Base-by-base conservation (phyloP, 1,140 invertebrate species). In the Brachionus rubens region DNA sequence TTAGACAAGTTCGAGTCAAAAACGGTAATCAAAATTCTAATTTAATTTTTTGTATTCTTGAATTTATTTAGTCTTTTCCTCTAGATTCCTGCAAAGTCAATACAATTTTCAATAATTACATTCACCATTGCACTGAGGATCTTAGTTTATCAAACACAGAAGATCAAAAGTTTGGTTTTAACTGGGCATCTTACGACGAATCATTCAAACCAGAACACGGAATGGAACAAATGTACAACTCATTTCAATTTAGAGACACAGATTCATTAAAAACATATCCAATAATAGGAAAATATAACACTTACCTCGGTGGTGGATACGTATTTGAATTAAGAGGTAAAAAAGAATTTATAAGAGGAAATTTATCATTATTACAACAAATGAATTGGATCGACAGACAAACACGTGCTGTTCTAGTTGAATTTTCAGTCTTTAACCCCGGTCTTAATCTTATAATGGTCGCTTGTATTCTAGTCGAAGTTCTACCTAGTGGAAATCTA, bases 391-490 rank as follows among this genome's bases (percentile, higher is more conserved):
- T 88, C 16, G 88, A 88, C 77, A 78, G 81, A 67, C 80, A 84
- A 52, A 88, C 88, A 0, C 78, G 88, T 76, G 88, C 87, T 5
- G 82, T 89, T 10, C 86, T 88, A 76, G 81, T 87, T 4, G 87
- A 89, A 78, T 87, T 88, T 78, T 87, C 87, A 3, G 82, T 85
- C 10, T 89, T 88, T 79, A 89, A 89, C 79, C 84, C 87, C 0
- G 84, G 87, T 47, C 80, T 84, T 16, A 86, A 88, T 76, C 79
- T 88, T 19, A 88, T 88, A 77, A 83, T 82, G 7, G 82, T 87
- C 0, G 81, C 81, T 7, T 85, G 83, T 12, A 81, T 88, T n/a
- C 77, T 87, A 14, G 82, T 83, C 3, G 88, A 88, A 79, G 86
- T 87, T 78, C 75, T 84, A 28, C 83, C 85, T 3, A 86, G 83